Conservation (phyloP, 2,888 invertebrate species). For the Heliconius charithonia region DNA sequence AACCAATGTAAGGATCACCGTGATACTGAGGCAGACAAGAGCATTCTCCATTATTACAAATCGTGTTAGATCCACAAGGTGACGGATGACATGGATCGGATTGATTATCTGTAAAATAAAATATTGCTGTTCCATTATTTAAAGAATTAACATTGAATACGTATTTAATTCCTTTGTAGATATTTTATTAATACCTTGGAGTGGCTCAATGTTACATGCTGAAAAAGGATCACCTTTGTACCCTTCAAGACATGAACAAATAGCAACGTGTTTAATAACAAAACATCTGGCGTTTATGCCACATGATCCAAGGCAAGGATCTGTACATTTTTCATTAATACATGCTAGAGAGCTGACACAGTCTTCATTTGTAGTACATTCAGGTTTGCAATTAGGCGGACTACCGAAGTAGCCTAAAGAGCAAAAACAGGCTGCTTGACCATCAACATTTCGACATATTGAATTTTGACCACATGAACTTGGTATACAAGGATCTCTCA, state of each 20-base stretch:
- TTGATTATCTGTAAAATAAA: slow-evolving; percentile 56
- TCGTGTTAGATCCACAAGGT: slow-evolving; percentile 89
- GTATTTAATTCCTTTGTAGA: neutral
- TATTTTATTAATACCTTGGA: slow-evolving; percentile 61
- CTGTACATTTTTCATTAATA: slow-evolving; percentile 85
- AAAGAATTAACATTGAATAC: slow-evolving; percentile 1
- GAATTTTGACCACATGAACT: slow-evolving; percentile 87
- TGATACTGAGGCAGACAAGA: slow-evolving; percentile 88
- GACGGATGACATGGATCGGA: slow-evolving; percentile 86
- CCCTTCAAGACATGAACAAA: slow-evolving; percentile 84
- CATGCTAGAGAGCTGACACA: slow-evolving; percentile 87
- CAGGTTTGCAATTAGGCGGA: slow-evolving; percentile 87
- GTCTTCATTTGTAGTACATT: slow-evolving; percentile 87
- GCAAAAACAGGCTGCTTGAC: slow-evolving; percentile 85
- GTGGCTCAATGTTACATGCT: slow-evolving; percentile 65
- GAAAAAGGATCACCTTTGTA: slow-evolving; percentile 86
- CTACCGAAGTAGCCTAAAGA: slow-evolving; percentile 84
- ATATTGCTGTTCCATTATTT: neutral
- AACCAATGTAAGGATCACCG: slow-evolving; percentile 90
- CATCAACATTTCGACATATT: slow-evolving; percentile 81
- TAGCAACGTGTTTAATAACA: slow-evolving; percentile 85
- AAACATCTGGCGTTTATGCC: slow-evolving; percentile 83
- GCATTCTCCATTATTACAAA: slow-evolving; percentile 87
- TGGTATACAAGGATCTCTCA: slow-evolving; percentile 85
- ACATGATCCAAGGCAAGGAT: slow-evolving; percentile 88